Evolutionary conservation across 92 coral and sea anemone genomes (phyloP).

Genomic region (Porites cylindrica): DNA sequence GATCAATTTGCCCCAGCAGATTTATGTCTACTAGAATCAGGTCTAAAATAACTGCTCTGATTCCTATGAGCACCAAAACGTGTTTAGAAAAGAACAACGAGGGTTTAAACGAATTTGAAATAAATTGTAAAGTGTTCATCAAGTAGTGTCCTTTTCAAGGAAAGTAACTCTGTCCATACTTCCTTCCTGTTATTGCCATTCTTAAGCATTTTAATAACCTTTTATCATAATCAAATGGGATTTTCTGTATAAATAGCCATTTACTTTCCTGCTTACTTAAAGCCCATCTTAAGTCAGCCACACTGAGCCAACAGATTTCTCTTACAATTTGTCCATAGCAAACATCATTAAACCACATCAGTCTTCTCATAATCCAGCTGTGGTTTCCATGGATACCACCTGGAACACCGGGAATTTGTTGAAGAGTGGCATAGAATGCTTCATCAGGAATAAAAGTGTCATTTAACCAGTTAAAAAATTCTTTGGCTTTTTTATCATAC

Average conservation of each 20-base stretch:
- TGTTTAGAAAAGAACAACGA: no score
- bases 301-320: background rate
- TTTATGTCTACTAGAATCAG: no score
- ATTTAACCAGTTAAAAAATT: conserved; percentile 54
- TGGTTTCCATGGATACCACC: background rate
- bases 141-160: background rate
- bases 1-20: no score
- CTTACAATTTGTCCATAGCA: background rate
- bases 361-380: background rate
- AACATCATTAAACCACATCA: background rate
- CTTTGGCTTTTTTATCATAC: conserved; percentile 17
- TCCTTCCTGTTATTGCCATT: background rate
- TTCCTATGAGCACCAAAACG: no score
- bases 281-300: conserved; percentile 41
- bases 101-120: no score
- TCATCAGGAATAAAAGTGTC: conserved; percentile 55
- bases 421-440: conserved; percentile 31
- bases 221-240: conserved; percentile 23
- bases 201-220: conserved; percentile 14
- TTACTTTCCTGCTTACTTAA: background rate
- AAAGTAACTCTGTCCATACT: background rate
- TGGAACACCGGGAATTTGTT: conserved; percentile 8
- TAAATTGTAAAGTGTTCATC: no score
- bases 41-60: no score
- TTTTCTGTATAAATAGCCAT: conserved; percentile 29